Evolutionary conservation across 2,113 vertebrate species (phyloP), one percentile per base, ranked within the genome.

Genomic region (Dryoscopus gambensis): DNA sequence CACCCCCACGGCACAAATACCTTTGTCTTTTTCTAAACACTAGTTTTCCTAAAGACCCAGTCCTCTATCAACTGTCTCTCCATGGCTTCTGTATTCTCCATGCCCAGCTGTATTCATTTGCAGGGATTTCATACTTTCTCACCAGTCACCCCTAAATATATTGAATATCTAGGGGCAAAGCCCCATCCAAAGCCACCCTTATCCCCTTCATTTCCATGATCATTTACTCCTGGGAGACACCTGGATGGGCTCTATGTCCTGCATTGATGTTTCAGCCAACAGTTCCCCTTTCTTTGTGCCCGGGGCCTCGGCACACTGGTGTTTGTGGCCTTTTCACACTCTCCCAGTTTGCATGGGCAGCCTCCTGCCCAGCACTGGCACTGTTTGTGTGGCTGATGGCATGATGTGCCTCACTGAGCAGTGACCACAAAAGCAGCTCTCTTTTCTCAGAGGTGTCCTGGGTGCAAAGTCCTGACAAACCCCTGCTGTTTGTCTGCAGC

Each of bases 331-430:
- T 7, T 64, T 74, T 52, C 18, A 4, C 0, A 0, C 40, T 35
- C 21, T 84, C 52, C 23, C 53, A 49, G 10, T 11, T 49, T 28
- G 30, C 52, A 6, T 0, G 6, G 30, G 30, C 67, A 63, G 18
- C 64, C 42, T 63, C 25, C 22, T 11, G 74, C 33, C 44, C 5
- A 1, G 23, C 37, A 5, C 31, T 8, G 2, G 14, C 53, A 80
- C 31, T 15, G 17, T 11, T 7, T 0, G 2, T 17, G 30, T 15
- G 50, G 52, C 67, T 6, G 5, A 20, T 27, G 60, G 64, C 70
- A 46, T 1, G 1, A 57, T 2, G 1, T 4, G 6, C 17, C 35
- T 35, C 0, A 0, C n/a, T 1, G 20, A 87, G 35, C 65, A 52
- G 31, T 15, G 76, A 49, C 50, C 1, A 5, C 31, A 67, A 42